Evolutionary conservation across 2,797 vertebrate species (phyloP).

Genomic region (Triplophysa yarkandensis): DNA sequence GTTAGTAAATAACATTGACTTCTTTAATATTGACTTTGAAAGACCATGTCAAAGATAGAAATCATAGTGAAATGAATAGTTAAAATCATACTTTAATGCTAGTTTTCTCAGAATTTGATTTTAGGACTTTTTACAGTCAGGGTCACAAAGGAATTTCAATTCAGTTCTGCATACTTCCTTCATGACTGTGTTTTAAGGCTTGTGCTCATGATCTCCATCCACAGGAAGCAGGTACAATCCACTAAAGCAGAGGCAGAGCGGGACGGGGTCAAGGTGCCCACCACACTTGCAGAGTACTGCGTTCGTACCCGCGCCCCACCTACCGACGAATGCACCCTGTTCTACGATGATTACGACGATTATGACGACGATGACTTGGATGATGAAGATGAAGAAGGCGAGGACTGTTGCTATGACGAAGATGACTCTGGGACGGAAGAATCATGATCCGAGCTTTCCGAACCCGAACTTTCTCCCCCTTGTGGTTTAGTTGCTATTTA

Average conservation of each 20-base stretch:
- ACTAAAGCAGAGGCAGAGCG: constrained; percentile 90
- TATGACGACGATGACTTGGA: constrained; percentile 81
- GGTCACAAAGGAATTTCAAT: too few relatives aligned
- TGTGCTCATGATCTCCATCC: not conserved
- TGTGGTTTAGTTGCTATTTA: constrained; percentile 36
- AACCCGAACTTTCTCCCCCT: constrained; percentile 15
- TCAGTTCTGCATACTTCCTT: not conserved
- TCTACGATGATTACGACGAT: constrained; percentile 92
- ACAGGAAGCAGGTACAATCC: constrained; percentile 90
- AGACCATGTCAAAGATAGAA: too few relatives aligned
- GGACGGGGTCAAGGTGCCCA: constrained; percentile 90
- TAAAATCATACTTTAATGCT: too few relatives aligned
- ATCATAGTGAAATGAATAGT: too few relatives aligned
- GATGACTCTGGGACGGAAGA: constrained; percentile 91
- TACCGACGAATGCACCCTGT: constrained; percentile 89
- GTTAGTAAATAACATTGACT: too few relatives aligned
- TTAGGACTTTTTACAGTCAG: too few relatives aligned
- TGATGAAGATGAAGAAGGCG: constrained; percentile 78
- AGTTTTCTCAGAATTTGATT: too few relatives aligned
- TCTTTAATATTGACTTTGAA: too few relatives aligned
- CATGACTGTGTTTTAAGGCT: not conserved
- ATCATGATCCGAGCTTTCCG: constrained; percentile 75
- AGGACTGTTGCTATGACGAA: constrained; percentile 84
- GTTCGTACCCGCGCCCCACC: constrained; percentile 87
- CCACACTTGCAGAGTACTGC: constrained; percentile 91